These are phyloP conservation scores for Lagenorhynchus albirostris DNA, from an alignment of 2,113 vertebrate species.

Conservation along the genomic window DNA sequence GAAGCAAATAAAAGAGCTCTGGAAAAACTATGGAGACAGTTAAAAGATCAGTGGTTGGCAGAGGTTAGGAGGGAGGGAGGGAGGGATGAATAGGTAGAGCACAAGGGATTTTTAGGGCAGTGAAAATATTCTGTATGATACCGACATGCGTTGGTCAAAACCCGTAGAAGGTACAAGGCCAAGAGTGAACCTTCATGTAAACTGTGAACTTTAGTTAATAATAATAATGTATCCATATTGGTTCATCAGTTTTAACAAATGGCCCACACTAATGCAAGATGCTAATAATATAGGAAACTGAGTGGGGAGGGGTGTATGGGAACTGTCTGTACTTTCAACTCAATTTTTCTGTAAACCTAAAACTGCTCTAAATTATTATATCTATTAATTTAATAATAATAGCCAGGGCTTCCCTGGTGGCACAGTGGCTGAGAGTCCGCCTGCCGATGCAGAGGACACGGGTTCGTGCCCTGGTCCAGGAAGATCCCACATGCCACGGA, in stretches of 20 bases:
- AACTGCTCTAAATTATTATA: background rate
- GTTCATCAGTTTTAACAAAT: background rate
- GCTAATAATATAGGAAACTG: background rate
- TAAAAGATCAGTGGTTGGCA: background rate
- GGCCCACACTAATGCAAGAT: background rate
- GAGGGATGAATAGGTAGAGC: background rate
- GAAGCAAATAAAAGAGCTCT: background rate
- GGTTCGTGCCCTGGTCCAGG: no score
- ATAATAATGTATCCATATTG: background rate
- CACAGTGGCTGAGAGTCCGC: no score
- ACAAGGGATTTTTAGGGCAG: background rate
- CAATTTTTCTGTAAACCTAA: background rate
- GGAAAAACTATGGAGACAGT: background rate
- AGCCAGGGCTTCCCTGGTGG: background rate
- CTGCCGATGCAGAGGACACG: no score
- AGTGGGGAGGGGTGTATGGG: accelerated
- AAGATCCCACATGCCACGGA: no score
- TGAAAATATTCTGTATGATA: background rate
- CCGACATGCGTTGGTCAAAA: background rate
- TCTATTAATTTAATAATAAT: background rate
- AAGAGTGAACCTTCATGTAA: background rate
- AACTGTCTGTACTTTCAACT: background rate
- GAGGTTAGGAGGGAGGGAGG: background rate
- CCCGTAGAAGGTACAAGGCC: background rate
- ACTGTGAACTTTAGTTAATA: background rate